phyloP scores from a whole-genome alignment of 1,140 invertebrate species.

The Drosophila ercepeae region DNA sequence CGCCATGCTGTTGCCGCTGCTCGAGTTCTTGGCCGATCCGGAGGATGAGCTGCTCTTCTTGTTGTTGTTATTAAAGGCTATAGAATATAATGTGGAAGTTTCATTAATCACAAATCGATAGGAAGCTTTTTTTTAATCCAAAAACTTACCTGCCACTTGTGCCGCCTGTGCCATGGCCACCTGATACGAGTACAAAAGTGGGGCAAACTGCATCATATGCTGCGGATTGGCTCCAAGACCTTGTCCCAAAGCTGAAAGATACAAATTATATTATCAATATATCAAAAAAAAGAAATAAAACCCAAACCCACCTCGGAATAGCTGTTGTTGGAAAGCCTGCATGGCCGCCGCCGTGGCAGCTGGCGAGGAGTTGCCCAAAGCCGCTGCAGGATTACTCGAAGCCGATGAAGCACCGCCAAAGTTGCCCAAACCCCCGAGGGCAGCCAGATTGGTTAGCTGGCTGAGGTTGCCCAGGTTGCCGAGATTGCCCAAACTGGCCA shows the following conservation, averaged over 20 bases:
- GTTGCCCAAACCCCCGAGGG: constrained; percentile 73
- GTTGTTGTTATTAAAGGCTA: constrained; percentile 77
- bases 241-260: constrained; percentile 68
- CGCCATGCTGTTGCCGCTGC: constrained; percentile 86
- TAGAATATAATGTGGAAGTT: not conserved
- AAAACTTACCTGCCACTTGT: constrained; percentile 85
- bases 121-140: not conserved
- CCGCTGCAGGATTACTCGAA: constrained; percentile 84
- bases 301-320: constrained; percentile 88
- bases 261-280: not conserved
- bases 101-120: not conserved
- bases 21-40: constrained; percentile 81
- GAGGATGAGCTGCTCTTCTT: constrained; percentile 78
- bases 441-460: constrained; percentile 80
- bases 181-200: constrained; percentile 94
- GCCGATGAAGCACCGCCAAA: constrained; percentile 84
- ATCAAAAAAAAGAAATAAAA: too few relatives aligned
- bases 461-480: constrained; percentile 71
- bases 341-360: constrained; percentile 89
- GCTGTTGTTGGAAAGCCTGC: constrained; percentile 91
- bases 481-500: constrained; percentile 70
- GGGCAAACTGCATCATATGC: constrained; percentile 93
- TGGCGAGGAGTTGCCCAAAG: constrained; percentile 83
- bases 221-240: constrained; percentile 86
- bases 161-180: constrained; percentile 91